Evolutionary conservation across 2,113 vertebrate species (phyloP), one percentile per base, ranked within the genome.

Genomic region (Caranx melampygus): DNA sequence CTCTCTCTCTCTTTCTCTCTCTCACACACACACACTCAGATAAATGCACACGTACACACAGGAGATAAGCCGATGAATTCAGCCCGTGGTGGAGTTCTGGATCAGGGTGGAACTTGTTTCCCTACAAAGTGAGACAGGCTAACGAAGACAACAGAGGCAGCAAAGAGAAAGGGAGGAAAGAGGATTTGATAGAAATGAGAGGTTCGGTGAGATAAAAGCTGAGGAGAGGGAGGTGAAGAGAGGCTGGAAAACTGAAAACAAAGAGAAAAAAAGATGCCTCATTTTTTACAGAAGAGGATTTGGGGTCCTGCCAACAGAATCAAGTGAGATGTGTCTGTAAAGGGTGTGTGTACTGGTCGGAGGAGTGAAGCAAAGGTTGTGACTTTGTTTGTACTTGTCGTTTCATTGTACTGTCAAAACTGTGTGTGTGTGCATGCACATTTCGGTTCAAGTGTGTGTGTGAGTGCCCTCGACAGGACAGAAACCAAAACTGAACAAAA

Each of bases 261-360:
- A 86, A 78, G 67, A 62, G 66, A 74, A 78, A 69, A 81, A 84
- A 88, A 90, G 92, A 95, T 95, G 95, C 91, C 91, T 80, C 83
- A 92, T 62, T 93, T 62, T 93, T 92, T 74, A 88, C 92, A 59
- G 91, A 91, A 52, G 93, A 90, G 80, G 90, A 91, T 75, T 84
- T 95, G 76, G 90, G 95, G 79, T 82, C 83, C 21, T 89, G 91
- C 85, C 89, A 95, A 4, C 89, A 91, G 72, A 91, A 81, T 62
- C 93, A 95, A 95, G 95, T 95, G 94, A 79, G 75, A 75, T 81
- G 75, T 66, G 63, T 73, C 55, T 86, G 47, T 62, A 64, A 64
- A 63, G 47, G 33, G 72, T 74, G 70, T 62, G 49, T 65, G 75
- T 45, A 20, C 63, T 72, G 81, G 81, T 75, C 77, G 75, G 51